Conservation (phyloP, 35 echinoderm and acorn worm species). For the Diadema setosum region DNA sequence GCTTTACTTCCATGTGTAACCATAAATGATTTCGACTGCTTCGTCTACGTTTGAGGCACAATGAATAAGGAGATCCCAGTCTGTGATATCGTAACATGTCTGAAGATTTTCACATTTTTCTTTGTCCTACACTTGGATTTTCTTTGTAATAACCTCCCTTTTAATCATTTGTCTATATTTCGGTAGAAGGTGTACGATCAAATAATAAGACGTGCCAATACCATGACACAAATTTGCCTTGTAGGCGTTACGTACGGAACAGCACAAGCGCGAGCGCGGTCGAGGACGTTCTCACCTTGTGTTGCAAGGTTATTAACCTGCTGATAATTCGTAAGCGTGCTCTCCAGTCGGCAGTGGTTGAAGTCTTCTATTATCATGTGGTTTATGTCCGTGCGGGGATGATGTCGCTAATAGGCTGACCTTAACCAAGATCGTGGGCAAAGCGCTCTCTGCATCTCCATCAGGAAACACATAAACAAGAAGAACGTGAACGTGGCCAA, state of each 20-base stretch:
- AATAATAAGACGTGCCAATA: slow-evolving; percentile 1
- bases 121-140: neutral
- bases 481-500: neutral
- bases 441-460: neutral
- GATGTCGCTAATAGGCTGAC: neutral
- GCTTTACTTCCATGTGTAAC: neutral
- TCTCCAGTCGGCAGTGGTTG: slow-evolving; percentile 17
- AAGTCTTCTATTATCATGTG: slow-evolving; percentile 7
- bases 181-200: neutral
- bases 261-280: slow-evolving; percentile 4
- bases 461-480: slow-evolving; percentile 9
- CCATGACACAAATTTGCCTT: neutral
- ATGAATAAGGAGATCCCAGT: neutral
- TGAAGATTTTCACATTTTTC: slow-evolving; percentile 4
- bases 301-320: neutral
- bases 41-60: neutral
- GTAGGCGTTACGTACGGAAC: neutral
- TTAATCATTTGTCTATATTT: slow-evolving; percentile 8
- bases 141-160: neutral
- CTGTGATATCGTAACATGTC: neutral
- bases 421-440: neutral
- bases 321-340: neutral
- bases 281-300: neutral
- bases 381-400: neutral
- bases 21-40: neutral